Evolutionary conservation across 2,797 vertebrate genomes (phyloP), one percentile per base, ranked within the genome.

Genomic region (Siniperca obscura): DNA sequence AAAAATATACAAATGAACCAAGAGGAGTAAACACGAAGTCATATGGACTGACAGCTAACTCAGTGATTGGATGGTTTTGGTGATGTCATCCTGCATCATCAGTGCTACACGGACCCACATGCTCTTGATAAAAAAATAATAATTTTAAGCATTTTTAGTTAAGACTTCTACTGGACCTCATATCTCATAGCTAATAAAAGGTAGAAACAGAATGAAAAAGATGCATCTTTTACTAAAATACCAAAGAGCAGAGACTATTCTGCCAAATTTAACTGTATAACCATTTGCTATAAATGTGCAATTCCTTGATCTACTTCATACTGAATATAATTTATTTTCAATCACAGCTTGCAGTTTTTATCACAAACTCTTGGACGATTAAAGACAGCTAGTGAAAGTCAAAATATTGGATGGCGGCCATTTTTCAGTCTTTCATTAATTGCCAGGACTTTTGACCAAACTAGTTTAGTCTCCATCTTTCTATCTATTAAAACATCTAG

Each of bases 381-480:
- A 62, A 44, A 64, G 16, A 16, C 34, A 30, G 38, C 13, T 5
- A 61, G 34, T 25, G 1, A 36, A 66, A 44, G 60, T 48, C 21
- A 71, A 71, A n/a, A 38, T 3, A 11, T 42, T 74, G 70, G 34
- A 42, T 2, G 22, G 5, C 7, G 8, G 55, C 74, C 38, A 21
- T 64, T 55, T 56, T 52, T 25, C 30, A n/a, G 27, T n/a, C 34
- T 73, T 30, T 52, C 13, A 48, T 61, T 56, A 50, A 30, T 3
- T 38, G 38, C 46, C 76, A 56, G 38, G 27, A 57, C 59, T 76
- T 67, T 57, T 38, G 40, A 85, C 77, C 38, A 38, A 70, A 77
- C 22, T 25, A 61, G 34, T 68, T 57, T 30, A 21, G 5, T 48
- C 44, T 67, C 42, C 14, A 27, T 68, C 60, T 64, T 27, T 48